These are phyloP conservation scores for Leptosomus discolor DNA, from an alignment of 2,113 vertebrate species.

Conservation along the genomic window DNA sequence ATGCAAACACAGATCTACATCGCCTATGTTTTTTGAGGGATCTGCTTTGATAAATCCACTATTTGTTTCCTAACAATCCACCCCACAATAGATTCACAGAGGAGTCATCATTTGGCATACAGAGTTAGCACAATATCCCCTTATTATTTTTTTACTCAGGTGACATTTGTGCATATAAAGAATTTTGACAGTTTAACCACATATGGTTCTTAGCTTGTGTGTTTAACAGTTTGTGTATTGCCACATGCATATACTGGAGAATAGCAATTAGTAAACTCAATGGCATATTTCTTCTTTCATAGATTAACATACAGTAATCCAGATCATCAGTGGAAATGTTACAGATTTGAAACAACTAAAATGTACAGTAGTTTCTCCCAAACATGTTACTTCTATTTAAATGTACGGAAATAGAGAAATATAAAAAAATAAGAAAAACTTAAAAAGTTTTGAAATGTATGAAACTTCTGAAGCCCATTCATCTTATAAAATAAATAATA, in stretches of 20 bases:
- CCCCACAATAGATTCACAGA: neutral
- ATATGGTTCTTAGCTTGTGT: neutral
- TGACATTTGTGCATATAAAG: neutral
- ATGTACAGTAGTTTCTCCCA: neutral
- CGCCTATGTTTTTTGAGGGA: neutral
- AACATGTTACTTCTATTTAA: neutral
- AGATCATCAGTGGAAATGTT: neutral
- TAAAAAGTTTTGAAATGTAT: neutral
- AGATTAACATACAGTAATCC: neutral
- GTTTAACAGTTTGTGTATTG: neutral
- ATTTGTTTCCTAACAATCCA: neutral
- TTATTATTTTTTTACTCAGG: neutral
- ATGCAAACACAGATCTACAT: neutral
- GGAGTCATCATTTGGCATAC: neutral
- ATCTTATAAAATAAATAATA: neutral
- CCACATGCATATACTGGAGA: neutral
- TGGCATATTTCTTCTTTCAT: neutral
- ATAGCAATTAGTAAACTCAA: neutral
- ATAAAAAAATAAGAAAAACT: neutral
- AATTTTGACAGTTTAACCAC: neutral
- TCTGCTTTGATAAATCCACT: neutral
- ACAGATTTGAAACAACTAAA: neutral
- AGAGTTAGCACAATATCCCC: neutral
- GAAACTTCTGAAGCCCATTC: neutral
- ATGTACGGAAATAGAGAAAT: neutral